Percentiles rank a stretch among this genome's conserved stretches.
phyloP scores from a whole-genome alignment of 1,140 invertebrate species.

The Aphaenogaster ashmeadi region DNA sequence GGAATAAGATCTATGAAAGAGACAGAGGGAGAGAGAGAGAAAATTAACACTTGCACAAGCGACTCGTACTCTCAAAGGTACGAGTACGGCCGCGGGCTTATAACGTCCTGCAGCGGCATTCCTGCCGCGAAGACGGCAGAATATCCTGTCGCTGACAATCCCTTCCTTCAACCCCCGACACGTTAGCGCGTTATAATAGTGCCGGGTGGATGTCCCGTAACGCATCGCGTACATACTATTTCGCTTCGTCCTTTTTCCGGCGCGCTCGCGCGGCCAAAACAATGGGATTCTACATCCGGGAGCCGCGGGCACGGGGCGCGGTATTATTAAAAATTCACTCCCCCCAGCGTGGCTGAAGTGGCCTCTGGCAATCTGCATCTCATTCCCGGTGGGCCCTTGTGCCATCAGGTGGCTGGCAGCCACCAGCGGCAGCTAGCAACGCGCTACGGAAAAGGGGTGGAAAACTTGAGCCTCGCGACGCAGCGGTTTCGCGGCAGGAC shows the following conservation, averaged over 20 bases:
- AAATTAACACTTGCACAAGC: slow-evolving; percentile 24
- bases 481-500: slow-evolving; percentile 40
- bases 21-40: neutral
- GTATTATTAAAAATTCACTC: slow-evolving; percentile 88
- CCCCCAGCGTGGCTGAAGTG: slow-evolving; percentile 84
- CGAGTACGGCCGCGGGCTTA: neutral
- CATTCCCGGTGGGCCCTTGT: slow-evolving; percentile 84
- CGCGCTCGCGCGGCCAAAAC: slow-evolving; percentile 79
- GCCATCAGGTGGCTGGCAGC: slow-evolving; percentile 76
- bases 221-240: slow-evolving; percentile 70
- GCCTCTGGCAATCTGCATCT: slow-evolving; percentile 87
- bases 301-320: slow-evolving; percentile 79
- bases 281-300: slow-evolving; percentile 81
- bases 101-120: slow-evolving; percentile 11
- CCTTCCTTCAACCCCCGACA: slow-evolving; percentile 56
- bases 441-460: slow-evolving; percentile 71
- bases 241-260: slow-evolving; percentile 74
- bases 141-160: slow-evolving; percentile 75
- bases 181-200: slow-evolving; percentile 81
- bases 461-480: slow-evolving; percentile 61
- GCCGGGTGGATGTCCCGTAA: slow-evolving; percentile 66
- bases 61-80: slow-evolving; percentile 17
- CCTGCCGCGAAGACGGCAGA: neutral
- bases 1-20: neutral
- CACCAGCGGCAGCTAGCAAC: slow-evolving; percentile 43